Conservation (phyloP, 2,888 invertebrate genomes). For the Eumerus sabulonum region DNA sequence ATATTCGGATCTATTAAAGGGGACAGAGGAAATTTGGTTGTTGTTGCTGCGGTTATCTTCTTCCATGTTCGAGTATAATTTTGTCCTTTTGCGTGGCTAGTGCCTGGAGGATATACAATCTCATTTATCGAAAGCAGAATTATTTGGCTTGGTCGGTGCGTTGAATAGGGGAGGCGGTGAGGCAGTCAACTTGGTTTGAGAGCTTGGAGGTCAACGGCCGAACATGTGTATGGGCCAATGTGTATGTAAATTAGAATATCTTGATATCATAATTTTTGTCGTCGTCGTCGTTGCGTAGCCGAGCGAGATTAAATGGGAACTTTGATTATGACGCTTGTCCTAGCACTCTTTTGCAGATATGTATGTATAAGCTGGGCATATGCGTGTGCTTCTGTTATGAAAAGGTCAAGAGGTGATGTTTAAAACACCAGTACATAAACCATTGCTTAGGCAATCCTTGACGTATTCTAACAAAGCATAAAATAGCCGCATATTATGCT, state of each 20-base stretch:
- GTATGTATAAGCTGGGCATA: too few relatives aligned
- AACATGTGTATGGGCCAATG: background rate
- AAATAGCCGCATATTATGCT: too few relatives aligned
- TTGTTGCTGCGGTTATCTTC: slow-evolving; percentile 4
- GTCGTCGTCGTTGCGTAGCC: too few relatives aligned
- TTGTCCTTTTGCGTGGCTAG: slow-evolving; percentile 18
- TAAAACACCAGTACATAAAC: too few relatives aligned
- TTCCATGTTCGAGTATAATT: slow-evolving; percentile 12
- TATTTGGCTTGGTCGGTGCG: slow-evolving; percentile 2
- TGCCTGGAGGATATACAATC: slow-evolving; percentile 28
- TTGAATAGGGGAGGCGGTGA: background rate
- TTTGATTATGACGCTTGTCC: too few relatives aligned
- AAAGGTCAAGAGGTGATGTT: too few relatives aligned
- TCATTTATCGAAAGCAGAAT: slow-evolving; percentile 38
- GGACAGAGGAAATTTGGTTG: slow-evolving; percentile 18
- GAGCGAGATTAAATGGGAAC: too few relatives aligned
- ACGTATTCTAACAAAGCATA: too few relatives aligned
- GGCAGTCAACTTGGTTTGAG: too few relatives aligned
- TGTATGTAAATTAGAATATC: background rate
- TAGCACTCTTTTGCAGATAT: too few relatives aligned
- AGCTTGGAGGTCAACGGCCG: background rate
- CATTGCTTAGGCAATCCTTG: too few relatives aligned
- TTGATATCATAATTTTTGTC: background rate
- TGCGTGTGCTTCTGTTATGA: too few relatives aligned
- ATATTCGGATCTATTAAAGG: slow-evolving; percentile 51